These are phyloP conservation scores for Acleris literana DNA, from an alignment of 2,888 invertebrate genomes.

Conservation along the genomic window DNA sequence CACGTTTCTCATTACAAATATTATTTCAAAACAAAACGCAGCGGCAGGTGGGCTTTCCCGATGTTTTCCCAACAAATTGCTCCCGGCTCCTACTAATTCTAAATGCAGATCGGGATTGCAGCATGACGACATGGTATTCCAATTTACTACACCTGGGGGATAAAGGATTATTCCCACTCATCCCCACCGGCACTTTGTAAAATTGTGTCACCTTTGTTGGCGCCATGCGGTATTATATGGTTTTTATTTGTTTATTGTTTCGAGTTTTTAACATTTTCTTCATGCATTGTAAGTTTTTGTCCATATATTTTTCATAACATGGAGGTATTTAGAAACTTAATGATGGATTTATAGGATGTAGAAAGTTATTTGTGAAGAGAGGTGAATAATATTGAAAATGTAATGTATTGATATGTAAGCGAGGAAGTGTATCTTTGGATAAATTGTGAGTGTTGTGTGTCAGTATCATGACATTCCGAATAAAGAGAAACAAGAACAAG, in stretches of 20 bases:
- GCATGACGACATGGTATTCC: conserved; percentile 40
- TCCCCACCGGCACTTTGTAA: conserved; percentile 32
- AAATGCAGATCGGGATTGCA: conserved; percentile 31
- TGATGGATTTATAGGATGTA: too few species aligned
- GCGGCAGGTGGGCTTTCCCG: background rate
- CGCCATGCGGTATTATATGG: too few species aligned
- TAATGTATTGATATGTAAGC: too few species aligned
- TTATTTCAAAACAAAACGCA: conserved; percentile 3
- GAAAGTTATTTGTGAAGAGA: too few species aligned
- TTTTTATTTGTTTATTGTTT: background rate
- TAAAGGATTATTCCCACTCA: conserved; percentile 38
- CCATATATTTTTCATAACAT: too few species aligned
- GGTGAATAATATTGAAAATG: too few species aligned
- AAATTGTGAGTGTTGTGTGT: too few species aligned
- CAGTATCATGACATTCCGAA: too few species aligned
- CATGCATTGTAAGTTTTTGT: too few species aligned
- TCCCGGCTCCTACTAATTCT: conserved; percentile 32
- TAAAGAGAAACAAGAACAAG: too few species aligned
- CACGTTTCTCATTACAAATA: conserved; percentile 4
- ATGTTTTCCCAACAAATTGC: conserved; percentile 22
- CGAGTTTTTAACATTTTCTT: background rate
- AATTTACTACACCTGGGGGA: conserved; percentile 42
- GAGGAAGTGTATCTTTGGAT: too few species aligned
- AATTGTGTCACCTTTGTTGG: conserved; percentile 5
- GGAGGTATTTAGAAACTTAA: too few species aligned